Evolutionary conservation across 2,797 vertebrate species (phyloP), one percentile per base, ranked within the genome.

Genomic region (Malacoraja senta): DNA sequence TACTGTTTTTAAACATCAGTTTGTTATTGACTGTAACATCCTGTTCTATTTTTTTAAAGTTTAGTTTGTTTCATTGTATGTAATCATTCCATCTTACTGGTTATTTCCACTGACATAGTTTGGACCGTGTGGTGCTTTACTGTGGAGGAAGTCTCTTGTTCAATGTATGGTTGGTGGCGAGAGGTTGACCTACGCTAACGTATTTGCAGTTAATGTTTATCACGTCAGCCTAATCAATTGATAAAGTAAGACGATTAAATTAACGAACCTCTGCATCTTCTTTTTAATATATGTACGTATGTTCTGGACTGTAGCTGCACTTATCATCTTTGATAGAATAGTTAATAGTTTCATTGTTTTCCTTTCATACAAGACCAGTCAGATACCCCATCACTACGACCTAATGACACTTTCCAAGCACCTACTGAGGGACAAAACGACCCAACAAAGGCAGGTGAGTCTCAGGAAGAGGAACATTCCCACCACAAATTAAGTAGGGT

Each of bases 361-460:
- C 83, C 53, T 86, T 86, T 63, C 19, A 63, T 86, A 63, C 83
- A 86, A 86, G 83, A 65, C 3, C 58, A 86, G 83, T 65, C 83
- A 86, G 58, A 86, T 65, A 29, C 9, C 83, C 58, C 83, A 65
- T 4, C 81, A 61, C 15, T 29, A 65, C n/a, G 29, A 86, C 61
- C n/a, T 32, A 58, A 86, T 32, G 13, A 7, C 58, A 86, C 83
- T n/a, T 17, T 29, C 29, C 58, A 86, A 32, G 53, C 63, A 86
- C 29, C 63, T 86, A 17, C 29, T 65, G 83, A 86, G 63, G 83
- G 29, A 86, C 26, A 17, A 58, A 65, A 29, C 29, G 4, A 86
- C 83, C 58, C 83, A 86, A 13, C 58, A 61, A 86, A 86, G 58
- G 26, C 83, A 86, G 83, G 83, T n/a, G 83, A 86, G 83, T 65